Base-by-base conservation (phyloP, 2,888 invertebrate species). In the Aporophyla lueneburgensis region DNA sequence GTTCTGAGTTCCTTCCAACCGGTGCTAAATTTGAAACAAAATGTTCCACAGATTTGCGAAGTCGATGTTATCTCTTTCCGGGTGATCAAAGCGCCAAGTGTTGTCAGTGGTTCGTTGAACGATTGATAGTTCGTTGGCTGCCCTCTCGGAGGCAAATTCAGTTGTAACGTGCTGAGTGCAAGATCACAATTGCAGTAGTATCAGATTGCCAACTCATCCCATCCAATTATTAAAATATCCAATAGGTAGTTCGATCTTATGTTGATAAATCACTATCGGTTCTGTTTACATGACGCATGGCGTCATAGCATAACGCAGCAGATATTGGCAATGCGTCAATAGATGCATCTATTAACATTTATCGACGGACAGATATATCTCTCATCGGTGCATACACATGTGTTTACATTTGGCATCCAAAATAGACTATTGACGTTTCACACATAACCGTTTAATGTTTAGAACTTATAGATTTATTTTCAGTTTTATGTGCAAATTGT, bases 311-410 rank as follows among this genome's bases (percentile, higher is more conserved):
- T 71, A 79, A 80, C 78, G 82, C 68, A 82, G 43, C 46, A 76
- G 54, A 73, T 81, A 85, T 88, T 87, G 87, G 88, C 87, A 88
- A 61, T 49, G 24, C 75, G 63, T 87, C 88, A 84, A 84, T 78
- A 74, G 59, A 75, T 84, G 81, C 85, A 87, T 74, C 79, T 74
- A 74, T 80, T 78, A 76, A 80, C 77, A 76, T 78, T 76, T 80
- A 79, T 81, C 61, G 69, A 81, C 51, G 27, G 65, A 74, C 77
- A 66, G 71, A 87, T 85, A 74, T 85, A 82, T 82, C 75, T 76
- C 46, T 74, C 79, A 84, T 80, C 83, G 66, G 54, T 78, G 77
- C 78, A 84, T 77, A 67, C 78, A 78, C 71, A 68, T 65, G 43
- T 87, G 86, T 88, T 88, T 87, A 88, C 77, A 84, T 88, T 80